Evolutionary conservation across 2,888 invertebrate species (phyloP), one percentile per base, ranked within the genome.

Genomic region (Sceliomorpha sp.): DNA sequence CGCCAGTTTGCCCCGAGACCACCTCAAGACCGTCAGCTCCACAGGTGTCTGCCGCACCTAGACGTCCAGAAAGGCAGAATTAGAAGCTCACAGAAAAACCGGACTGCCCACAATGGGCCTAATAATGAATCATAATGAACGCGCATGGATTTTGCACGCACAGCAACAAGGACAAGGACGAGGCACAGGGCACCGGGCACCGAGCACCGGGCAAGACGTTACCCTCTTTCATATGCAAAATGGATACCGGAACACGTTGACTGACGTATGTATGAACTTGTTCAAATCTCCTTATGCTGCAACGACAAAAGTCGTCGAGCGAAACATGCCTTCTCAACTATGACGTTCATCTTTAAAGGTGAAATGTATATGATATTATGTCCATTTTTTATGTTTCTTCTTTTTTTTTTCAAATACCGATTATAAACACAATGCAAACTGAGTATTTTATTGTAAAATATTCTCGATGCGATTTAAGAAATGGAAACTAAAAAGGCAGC

Each of bases 111-210:
- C 82, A 83, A 83, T 82, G 79, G 74, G 68, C 73, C 76, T 77
- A 79, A 82, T 83, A 82, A 83, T 81, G 81, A 83, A 81, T 80
- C 80, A 79, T 82, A 81, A 82, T 81, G 79, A 82, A 75, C 76
- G 71, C 9, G 70, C 59, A 45, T 48, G 68, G 72, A 71, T 78
- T 78, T 75, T 56, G 72, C 73, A 56, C 56, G 36, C 32, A 20
- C 6, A 14, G 13, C 39, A 34, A 53, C 42, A 56, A 29, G 70
- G 39, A 20, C 45, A 15, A 37, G 34, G 51, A 53, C 27, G 39
- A 56, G 13, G 44, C 42, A 63, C 40, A 58, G 59, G 60, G 50
- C 47, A 68, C n/a, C n/a, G n/a, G n/a, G n/a, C n/a, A n/a, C n/a
- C n/a, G n/a, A n/a, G n/a, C n/a, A 63, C 40, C 62, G 59, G 60